Base-by-base conservation (phyloP, 2,888 invertebrate species). In the Aquatica leii region DNA sequence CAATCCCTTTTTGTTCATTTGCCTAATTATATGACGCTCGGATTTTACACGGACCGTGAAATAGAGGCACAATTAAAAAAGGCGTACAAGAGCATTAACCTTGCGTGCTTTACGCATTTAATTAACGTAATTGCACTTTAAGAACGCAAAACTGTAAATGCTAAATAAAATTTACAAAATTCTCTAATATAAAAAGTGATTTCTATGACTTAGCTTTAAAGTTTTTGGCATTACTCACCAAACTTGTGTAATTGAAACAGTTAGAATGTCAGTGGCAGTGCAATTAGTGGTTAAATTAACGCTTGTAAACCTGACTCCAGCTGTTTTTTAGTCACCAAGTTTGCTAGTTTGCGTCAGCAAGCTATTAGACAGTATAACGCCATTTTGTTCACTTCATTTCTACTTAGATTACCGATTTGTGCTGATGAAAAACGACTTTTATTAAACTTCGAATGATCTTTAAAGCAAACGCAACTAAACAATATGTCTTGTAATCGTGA, bases 191-290 rank as follows among this genome's bases (percentile, higher is more conserved):
- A 49, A 60, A 60, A 59, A 55, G 41, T n/a, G 50, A 53, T 49
- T 34, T 21, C 41, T 34, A 51, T 52, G 56, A 61, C 61, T 65
- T 57, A 52, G 53, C 61, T 49, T 54, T 17, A 72, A 77, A 76
- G 71, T 76, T 76, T 76, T 73, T 71, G 72, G 68, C 73, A 77
- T 77, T 75, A 76, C 70, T 77, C 75, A 75, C 68, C 60, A 61
- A 74, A 76, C 72, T 77, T 75, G 71, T 71, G 68, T 75, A 77
- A 77, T 74, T 77, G 75, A 75, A 76, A 75, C 73, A 70, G 74
- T 74, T 73, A 71, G 66, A 67, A 69, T 71, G 76, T 74, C 76
- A 73, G 71, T 66, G 68, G 55, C 77, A 76, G 69, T 66, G 75
- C 72, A 76, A 77, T 77, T 76, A 77, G 76, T 71, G 73, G 72